A percentile compares a stretch with the other conserved stretches of the same genome.
Evolutionary conservation across 1,140 invertebrate species (phyloP).

Genomic region (Caenorhabditis tropicalis): DNA sequence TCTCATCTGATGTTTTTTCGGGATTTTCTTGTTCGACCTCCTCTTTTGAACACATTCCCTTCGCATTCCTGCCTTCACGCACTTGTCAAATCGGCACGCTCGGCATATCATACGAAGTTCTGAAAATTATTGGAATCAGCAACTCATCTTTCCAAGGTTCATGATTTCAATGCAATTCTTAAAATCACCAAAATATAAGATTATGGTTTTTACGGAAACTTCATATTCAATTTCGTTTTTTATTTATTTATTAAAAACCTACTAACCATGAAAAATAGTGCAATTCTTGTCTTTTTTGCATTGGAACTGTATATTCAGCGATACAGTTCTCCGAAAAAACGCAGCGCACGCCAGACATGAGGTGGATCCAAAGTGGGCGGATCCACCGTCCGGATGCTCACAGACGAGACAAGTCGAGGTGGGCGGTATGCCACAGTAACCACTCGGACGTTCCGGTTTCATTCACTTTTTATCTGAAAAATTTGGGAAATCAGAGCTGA

Average conservation of each 20-base stretch:
- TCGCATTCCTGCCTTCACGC: constrained; percentile 53
- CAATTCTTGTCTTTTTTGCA: constrained; percentile 36
- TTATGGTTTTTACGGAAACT: too few relatives aligned
- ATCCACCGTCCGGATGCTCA: constrained; percentile 44
- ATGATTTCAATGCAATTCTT: too few relatives aligned
- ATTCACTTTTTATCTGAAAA: constrained; percentile 2
- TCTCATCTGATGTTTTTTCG: constrained; percentile 12
- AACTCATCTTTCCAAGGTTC: too few relatives aligned
- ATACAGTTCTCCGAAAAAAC: constrained; percentile 50
- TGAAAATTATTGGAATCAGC: constrained; percentile 25
- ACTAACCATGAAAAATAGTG: constrained; percentile 40
- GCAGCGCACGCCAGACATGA: constrained; percentile 59
- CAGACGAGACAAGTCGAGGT: constrained; percentile 48
- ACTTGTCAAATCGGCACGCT: constrained; percentile 53
- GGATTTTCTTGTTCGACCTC: constrained; percentile 15
- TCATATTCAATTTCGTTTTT: neutral
- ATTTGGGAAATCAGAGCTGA: neutral
- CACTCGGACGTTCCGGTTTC: neutral
- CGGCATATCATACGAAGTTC: constrained; percentile 58
- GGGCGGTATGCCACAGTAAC: neutral
- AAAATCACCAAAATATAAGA: too few relatives aligned
- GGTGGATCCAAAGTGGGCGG: constrained; percentile 49
- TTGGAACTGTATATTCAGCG: constrained; percentile 39
- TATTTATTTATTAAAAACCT: neutral
- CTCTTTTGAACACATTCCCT: constrained; percentile 50